Conservation (phyloP, 2,888 invertebrate genomes). For the Ichneumoninae sp. region DNA sequence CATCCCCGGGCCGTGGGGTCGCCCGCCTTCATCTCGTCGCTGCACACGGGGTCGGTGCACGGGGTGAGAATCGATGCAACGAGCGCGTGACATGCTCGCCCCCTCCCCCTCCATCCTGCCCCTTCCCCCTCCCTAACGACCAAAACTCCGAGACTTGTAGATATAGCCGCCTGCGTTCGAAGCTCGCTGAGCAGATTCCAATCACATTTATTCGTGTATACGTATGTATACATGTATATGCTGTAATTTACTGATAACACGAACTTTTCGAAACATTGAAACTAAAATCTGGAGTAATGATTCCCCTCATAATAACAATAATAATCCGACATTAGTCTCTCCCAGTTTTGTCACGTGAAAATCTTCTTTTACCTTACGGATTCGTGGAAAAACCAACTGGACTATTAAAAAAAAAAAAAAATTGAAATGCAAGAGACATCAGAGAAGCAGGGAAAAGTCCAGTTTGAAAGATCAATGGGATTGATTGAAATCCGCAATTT, state of each 20-base stretch:
- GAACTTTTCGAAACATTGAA: neutral
- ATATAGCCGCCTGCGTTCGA: constrained; percentile 6
- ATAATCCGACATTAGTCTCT: neutral
- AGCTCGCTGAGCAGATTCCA: constrained; percentile 18
- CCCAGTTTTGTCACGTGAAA: too few relatives aligned
- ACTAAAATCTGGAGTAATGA: neutral
- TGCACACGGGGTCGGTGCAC: constrained; percentile 34
- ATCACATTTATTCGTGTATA: constrained; percentile 15
- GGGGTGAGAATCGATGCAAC: constrained; percentile 63
- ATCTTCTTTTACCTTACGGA: too few relatives aligned
- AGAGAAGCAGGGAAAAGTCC: too few relatives aligned
- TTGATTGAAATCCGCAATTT: too few relatives aligned
- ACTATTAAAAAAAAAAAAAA: too few relatives aligned
- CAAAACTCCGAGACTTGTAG: constrained; percentile 49
- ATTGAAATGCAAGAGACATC: too few relatives aligned
- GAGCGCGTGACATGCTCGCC: constrained; percentile 57
- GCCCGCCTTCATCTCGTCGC: constrained; percentile 59
- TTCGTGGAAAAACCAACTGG: too few relatives aligned
- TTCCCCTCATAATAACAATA: neutral
- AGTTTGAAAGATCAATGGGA: too few relatives aligned
- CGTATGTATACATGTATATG: neutral
- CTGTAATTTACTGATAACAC: neutral
- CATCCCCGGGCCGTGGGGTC: constrained; percentile 49
- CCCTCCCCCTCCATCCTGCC: neutral
- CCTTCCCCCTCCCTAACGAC: constrained; percentile 4